Evolutionary conservation across 2,113 vertebrate genomes (phyloP).

Genomic region (Callospermophilus lateralis): DNA sequence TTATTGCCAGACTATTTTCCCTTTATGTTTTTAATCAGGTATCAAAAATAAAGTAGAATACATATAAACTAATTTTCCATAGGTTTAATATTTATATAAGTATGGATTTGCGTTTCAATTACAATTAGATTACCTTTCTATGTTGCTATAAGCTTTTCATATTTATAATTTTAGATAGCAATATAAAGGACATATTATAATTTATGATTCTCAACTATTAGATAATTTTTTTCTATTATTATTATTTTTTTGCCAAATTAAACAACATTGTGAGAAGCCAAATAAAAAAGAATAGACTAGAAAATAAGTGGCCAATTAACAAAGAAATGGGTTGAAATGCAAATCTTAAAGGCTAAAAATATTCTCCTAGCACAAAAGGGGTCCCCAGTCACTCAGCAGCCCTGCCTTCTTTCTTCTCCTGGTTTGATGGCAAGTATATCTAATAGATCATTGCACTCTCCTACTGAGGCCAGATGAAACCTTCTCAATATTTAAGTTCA

Average conservation of each 20-base stretch:
- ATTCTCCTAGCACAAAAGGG: not conserved
- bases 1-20: constrained; percentile 4
- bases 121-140: no score
- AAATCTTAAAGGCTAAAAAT: not conserved
- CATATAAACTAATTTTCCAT: no score
- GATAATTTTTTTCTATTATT: no score
- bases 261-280: no score
- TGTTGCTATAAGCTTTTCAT: no score
- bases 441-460: constrained; percentile 28
- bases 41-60: not conserved
- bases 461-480: constrained; percentile 45
- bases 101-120: no score
- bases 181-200: no score
- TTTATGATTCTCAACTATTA: no score
- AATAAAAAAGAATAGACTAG: not conserved
- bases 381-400: not conserved
- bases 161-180: no score
- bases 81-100: no score
- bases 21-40: not conserved
- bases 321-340: not conserved
- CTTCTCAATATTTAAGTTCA: constrained; percentile 47
- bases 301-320: constrained; percentile 22
- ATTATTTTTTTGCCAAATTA: no score
- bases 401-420: not conserved
- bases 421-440: not conserved